Conservation (phyloP, 1,140 invertebrate genomes). For the Drosophila azteca region DNA sequence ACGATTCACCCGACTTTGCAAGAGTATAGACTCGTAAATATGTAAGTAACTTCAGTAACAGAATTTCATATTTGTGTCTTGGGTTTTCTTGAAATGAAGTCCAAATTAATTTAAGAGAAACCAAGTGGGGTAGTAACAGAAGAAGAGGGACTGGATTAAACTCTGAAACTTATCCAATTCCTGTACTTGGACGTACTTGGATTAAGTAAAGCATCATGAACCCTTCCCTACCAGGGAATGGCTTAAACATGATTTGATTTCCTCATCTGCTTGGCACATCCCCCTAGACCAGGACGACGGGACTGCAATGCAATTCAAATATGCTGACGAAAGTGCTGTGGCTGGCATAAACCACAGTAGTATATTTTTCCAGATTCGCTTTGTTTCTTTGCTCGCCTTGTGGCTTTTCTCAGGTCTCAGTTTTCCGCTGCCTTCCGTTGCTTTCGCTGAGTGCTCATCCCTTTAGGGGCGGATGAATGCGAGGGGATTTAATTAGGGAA, state of each 20-base stretch:
- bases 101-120: no score
- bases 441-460: slow-evolving; percentile 17
- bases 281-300: slow-evolving; percentile 1
- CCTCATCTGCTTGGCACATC: background rate
- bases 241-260: slow-evolving; percentile 2
- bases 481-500: slow-evolving; percentile 50
- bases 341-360: slow-evolving; percentile 24
- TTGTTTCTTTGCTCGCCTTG: slow-evolving; percentile 18
- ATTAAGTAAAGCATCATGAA: no score
- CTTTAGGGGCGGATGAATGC: slow-evolving; percentile 20
- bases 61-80: no score
- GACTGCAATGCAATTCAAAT: slow-evolving; percentile 54
- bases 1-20: background rate
- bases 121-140: no score
- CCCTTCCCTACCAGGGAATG: no score
- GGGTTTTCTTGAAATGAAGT: no score
- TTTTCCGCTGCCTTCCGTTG: background rate
- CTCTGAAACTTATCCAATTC: no score
- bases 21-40: no score
- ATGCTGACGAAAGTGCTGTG: slow-evolving; percentile 48
- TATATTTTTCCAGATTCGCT: slow-evolving; percentile 33
- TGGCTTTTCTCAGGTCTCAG: background rate
- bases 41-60: no score
- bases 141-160: no score
- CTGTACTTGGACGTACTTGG: no score